phyloP scores from a whole-genome alignment of 2,113 vertebrate species.

The Donacobius atricapilla region DNA sequence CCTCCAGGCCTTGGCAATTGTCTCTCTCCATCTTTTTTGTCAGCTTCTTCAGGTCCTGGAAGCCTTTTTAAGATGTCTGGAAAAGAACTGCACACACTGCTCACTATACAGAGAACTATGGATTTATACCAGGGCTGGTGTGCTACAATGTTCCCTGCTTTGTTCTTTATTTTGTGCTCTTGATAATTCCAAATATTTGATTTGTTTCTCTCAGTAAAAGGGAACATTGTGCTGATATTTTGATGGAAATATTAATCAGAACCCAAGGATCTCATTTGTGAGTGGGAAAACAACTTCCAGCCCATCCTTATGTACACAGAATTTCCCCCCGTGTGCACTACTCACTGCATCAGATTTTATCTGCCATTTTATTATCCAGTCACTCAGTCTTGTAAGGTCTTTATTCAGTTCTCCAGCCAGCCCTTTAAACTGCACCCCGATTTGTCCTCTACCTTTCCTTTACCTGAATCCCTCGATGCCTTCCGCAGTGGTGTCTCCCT shows the following conservation, averaged over 20 bases:
- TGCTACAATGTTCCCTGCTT: neutral
- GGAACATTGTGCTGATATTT: neutral
- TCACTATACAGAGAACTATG: neutral
- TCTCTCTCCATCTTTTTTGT: neutral
- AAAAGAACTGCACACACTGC: neutral
- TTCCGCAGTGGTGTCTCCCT: neutral
- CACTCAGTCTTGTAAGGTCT: neutral
- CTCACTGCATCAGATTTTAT: neutral
- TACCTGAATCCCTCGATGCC: neutral
- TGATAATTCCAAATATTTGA: neutral
- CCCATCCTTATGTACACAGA: neutral
- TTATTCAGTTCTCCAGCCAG: neutral
- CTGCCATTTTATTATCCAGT: neutral
- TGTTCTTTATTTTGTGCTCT: neutral
- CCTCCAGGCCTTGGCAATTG: fast-evolving
- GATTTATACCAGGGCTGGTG: neutral
- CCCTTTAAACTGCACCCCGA: neutral
- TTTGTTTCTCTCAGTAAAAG: neutral
- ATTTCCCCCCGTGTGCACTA: neutral
- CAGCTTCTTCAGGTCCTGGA: neutral
- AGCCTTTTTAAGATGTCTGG: neutral
- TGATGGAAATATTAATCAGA: neutral
- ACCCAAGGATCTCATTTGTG: neutral
- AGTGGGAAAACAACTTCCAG: neutral
- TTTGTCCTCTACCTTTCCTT: constrained; percentile 51